phyloP scores from a whole-genome alignment of 2,888 invertebrate genomes.

The Ichneumoninae sp. region DNA sequence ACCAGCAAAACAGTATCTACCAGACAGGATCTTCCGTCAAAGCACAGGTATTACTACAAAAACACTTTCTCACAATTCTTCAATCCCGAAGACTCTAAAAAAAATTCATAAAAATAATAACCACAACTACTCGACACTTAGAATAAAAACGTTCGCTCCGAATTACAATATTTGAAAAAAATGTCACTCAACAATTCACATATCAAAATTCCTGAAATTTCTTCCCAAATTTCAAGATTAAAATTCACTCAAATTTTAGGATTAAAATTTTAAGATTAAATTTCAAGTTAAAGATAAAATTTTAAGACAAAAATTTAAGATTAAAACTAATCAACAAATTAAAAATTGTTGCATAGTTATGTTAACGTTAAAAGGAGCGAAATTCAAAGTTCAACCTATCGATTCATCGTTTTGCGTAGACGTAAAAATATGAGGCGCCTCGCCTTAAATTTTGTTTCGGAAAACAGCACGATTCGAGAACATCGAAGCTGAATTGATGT shows the following conservation, averaged over 20 bases:
- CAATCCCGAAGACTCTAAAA: background rate
- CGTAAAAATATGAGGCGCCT: background rate
- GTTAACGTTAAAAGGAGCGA: background rate
- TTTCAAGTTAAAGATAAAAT: no score
- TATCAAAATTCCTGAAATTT: background rate
- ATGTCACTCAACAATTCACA: background rate
- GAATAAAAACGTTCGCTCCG: no score
- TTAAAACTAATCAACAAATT: no score
- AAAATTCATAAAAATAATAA: background rate
- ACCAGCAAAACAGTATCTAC: conserved; percentile 44
- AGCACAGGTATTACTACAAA: conserved; percentile 33
- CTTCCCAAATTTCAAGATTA: background rate
- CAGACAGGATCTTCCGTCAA: conserved; percentile 5
- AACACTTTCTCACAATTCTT: background rate
- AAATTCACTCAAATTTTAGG: no score
- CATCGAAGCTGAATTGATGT: conserved; percentile 45
- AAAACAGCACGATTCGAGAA: background rate
- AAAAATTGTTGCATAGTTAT: background rate
- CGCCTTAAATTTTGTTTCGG: background rate
- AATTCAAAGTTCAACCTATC: background rate
- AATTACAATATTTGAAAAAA: background rate
- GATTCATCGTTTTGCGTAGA: background rate
- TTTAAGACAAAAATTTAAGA: no score
- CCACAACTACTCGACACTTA: background rate
- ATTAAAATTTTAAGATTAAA: no score